Percentiles rank a stretch among this genome's conserved stretches.
phyloP scores from a whole-genome alignment of 2,797 vertebrate genomes.

The Phalanger gymnotis region DNA sequence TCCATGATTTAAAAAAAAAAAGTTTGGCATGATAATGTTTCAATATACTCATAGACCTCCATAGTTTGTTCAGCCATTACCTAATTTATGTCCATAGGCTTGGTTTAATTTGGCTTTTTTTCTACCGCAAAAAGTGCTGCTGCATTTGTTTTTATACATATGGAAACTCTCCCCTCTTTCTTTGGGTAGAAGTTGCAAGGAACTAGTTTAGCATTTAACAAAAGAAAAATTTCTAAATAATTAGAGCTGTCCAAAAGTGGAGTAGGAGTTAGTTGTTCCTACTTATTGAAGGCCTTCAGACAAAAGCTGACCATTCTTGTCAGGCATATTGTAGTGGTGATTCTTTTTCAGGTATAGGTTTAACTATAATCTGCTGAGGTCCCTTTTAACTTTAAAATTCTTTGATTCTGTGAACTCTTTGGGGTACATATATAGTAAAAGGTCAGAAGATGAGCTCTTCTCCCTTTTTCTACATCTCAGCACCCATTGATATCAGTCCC shows the following conservation, averaged over 20 bases:
- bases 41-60: neutral
- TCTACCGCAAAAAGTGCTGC: neutral
- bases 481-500: neutral
- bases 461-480: neutral
- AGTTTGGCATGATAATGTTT: neutral
- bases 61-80: neutral
- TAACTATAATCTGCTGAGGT: neutral
- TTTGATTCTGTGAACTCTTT: neutral
- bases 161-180: neutral
- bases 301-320: neutral
- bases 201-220: neutral
- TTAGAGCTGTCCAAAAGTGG: neutral
- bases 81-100: neutral
- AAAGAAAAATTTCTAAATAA: neutral
- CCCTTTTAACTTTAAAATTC: neutral
- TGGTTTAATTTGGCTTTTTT: neutral
- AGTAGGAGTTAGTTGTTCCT: neutral
- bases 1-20: neutral
- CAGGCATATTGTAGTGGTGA: neutral
- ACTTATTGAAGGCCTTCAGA: neutral
- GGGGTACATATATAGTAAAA: neutral
- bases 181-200: neutral
- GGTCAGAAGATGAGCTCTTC: neutral
- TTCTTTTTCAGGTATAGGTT: neutral
- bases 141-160: neutral